phyloP scores from a whole-genome alignment of 2,888 invertebrate genomes.

The Drosophila testacea region DNA sequence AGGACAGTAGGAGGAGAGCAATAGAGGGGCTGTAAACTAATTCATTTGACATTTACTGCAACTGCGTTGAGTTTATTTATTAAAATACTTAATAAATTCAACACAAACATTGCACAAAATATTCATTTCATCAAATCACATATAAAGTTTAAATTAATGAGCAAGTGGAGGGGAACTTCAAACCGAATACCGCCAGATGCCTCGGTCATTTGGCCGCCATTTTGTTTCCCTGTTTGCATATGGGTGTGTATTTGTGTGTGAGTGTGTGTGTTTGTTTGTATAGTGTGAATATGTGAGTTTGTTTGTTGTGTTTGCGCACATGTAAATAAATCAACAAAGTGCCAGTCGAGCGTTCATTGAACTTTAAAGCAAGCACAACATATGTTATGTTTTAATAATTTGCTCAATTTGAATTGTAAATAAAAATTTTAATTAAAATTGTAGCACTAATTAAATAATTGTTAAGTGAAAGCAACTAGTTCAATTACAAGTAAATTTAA shows the following conservation, averaged over 20 bases:
- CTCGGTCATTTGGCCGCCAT: conserved; percentile 37
- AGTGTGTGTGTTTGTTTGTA: too few relatives aligned
- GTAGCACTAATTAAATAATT: conserved; percentile 1
- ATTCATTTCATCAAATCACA: conserved; percentile 41
- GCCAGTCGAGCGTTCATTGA: conserved; percentile 36
- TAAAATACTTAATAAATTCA: conserved; percentile 34
- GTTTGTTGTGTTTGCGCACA: not conserved
- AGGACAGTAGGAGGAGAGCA: not conserved
- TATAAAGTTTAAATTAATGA: conserved; percentile 46
- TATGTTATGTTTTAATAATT: conserved; percentile 2
- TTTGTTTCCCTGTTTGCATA: conserved; percentile 23
- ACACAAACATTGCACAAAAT: conserved; percentile 24
- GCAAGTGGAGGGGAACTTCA: conserved; percentile 15
- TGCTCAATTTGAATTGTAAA: conserved; percentile 5
- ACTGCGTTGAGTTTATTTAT: conserved; percentile 36
- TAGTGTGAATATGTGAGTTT: not conserved
- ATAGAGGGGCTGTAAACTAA: conserved; percentile 42
- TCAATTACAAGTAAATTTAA: not conserved
- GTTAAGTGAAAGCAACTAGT: not conserved
- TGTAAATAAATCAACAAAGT: conserved; percentile 19
- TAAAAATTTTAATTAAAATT: conserved; percentile 17
- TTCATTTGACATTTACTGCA: conserved; percentile 66
- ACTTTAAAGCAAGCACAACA: conserved; percentile 33
- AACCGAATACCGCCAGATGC: conserved; percentile 10
- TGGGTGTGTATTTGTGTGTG: not conserved